Evolutionary conservation across 2,797 vertebrate genomes (phyloP), one percentile per base, ranked within the genome.

Genomic region (Catamblyrhynchus diadema): DNA sequence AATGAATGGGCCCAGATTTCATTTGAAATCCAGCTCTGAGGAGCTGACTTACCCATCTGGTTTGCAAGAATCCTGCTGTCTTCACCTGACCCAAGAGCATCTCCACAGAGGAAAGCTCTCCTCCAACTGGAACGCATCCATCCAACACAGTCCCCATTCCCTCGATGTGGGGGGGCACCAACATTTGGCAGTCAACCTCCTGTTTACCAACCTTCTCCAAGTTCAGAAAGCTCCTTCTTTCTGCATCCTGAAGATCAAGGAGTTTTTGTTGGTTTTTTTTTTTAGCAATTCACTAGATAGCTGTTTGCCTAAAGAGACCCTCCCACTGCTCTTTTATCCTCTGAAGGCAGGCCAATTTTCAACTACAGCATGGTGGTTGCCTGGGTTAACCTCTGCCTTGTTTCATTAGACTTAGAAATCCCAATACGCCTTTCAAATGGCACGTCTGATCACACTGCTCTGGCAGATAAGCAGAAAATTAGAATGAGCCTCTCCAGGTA

Each of bases 291-390:
- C 87, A 61, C 85, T 61, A 87, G 73, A 70, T 92, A 90, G 61
- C 65, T 93, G 91, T 91, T 95, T 95, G 91, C 90, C 80, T 88
- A 41, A 90, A 78, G 90, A 96, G 96, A 96, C 95, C 91, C 82
- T 96, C 96, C 96, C 95, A 96, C 93, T 33, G 39, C 65, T 95
- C 81, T 93, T 86, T 72, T 42, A 94, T 94, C 85, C 69, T 96
- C 91, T 96, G 96, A 96, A 95, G 94, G 50, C 69, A 81, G 93
- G 93, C 96, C 95, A 96, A 94, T 88, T 96, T 96, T 93, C 72
- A 91, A 0, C 91, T 95, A 15, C 79, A 88, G 82, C 85, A 65
- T 88, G 65, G 47, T 23, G 42, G 61, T 96, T 96, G 91, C 96
- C 96, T 96, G 85, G 90, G 47, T 96, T 96, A 91, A 96, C 96